Conservation (phyloP, 2,888 invertebrate genomes). For the Cataglyphis livida region DNA sequence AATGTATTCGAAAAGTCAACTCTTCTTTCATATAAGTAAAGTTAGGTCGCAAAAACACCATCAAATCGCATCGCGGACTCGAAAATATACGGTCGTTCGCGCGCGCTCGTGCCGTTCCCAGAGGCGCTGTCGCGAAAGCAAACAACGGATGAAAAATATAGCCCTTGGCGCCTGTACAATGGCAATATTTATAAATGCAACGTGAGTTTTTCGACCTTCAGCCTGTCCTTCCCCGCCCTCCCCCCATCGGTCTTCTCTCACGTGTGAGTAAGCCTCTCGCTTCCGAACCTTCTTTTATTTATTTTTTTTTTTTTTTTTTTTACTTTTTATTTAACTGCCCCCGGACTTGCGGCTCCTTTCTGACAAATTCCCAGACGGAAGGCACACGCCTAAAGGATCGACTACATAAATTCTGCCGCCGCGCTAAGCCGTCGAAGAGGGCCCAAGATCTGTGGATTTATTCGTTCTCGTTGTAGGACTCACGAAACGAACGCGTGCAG, state of each 20-base stretch:
- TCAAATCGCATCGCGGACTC: constrained; percentile 41
- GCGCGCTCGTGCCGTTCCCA: not conserved
- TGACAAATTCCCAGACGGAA: constrained; percentile 72
- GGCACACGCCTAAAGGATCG: constrained; percentile 71
- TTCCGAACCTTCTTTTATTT: not conserved
- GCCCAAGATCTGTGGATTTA: constrained; percentile 65
- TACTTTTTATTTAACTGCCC: not conserved
- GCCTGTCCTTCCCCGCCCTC: constrained; percentile 20
- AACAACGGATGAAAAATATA: constrained; percentile 74
- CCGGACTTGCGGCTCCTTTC: constrained; percentile 48
- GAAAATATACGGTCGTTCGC: constrained; percentile 17
- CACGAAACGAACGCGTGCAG: constrained; percentile 17
- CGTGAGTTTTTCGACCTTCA: constrained; percentile 59
- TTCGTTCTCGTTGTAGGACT: constrained; percentile 59
- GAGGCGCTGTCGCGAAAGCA: constrained; percentile 61
- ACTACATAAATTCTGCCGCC: constrained; percentile 68
- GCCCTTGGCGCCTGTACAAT: constrained; percentile 64
- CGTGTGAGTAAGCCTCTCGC: not conserved
- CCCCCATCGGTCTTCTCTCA: not conserved
- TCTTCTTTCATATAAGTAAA: constrained; percentile 7
- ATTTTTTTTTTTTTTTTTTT: not conserved
- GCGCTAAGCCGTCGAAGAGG: constrained; percentile 60
- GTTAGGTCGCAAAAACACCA: constrained; percentile 21
- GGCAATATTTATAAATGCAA: constrained; percentile 70
- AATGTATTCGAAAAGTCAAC: not conserved